Conservation (phyloP, 2,797 vertebrate genomes). For the Muscicapa comitata region DNA sequence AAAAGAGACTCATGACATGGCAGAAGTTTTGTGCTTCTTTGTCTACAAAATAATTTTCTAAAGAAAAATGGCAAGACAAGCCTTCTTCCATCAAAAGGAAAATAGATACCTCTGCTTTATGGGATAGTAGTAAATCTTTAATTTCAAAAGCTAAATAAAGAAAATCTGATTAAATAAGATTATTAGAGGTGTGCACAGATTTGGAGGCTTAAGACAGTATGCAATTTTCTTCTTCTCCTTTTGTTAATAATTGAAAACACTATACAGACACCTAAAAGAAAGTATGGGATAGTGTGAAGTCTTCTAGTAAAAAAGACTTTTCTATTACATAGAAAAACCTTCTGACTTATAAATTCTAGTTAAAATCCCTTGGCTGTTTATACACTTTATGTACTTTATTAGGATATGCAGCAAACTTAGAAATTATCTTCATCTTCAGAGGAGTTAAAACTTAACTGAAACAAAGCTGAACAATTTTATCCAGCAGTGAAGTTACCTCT, state of each 20-base stretch:
- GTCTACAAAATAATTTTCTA: background rate
- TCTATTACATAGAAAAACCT: background rate
- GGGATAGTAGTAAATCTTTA: background rate
- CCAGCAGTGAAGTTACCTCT: background rate
- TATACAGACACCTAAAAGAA: background rate
- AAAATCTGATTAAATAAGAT: background rate
- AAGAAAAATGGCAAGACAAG: background rate
- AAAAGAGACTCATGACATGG: background rate
- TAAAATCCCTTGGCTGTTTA: background rate
- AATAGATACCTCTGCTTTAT: background rate
- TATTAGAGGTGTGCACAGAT: background rate
- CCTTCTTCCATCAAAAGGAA: background rate
- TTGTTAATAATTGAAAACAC: background rate
- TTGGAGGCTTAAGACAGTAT: background rate
- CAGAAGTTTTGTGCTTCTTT: background rate
- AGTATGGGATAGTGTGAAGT: background rate
- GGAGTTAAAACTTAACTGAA: background rate
- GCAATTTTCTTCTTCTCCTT: background rate
- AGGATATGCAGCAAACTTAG: background rate
- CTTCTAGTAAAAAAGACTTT: background rate
- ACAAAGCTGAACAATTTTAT: background rate
- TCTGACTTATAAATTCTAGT: background rate
- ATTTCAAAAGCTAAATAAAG: background rate
- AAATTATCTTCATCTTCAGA: background rate
- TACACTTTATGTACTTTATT: background rate